Evolutionary conservation across 37 sponge, comb jelly and placozoan genomes (phyloP).

Genomic region (Agelas oroides): DNA sequence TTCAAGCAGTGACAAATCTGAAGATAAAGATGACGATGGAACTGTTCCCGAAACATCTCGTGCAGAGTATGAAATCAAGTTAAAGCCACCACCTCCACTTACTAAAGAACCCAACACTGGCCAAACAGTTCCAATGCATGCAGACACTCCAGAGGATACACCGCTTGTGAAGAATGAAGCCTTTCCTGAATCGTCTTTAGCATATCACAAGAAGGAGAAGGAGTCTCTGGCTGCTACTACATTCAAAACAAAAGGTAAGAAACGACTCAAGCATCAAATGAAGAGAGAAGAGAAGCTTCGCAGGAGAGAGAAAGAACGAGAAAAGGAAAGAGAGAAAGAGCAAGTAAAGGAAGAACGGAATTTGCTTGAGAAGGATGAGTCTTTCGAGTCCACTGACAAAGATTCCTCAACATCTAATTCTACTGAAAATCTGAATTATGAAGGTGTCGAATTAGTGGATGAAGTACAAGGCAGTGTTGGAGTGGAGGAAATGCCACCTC

Average conservation of each 20-base stretch:
- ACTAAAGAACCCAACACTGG: constrained; percentile 69
- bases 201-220: constrained; percentile 3
- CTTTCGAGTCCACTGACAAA: constrained; percentile 7
- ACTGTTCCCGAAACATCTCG: neutral
- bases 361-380: neutral
- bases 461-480: neutral
- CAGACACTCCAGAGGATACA: neutral
- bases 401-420: constrained; percentile 35
- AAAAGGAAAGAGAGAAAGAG: constrained; percentile 12
- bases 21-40: constrained; percentile 17
- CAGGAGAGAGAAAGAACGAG: constrained; percentile 46
- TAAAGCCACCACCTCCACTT: constrained; percentile 22
- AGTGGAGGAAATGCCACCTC: neutral
- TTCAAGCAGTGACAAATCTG: constrained; percentile 26
- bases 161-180: neutral
- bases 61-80: constrained; percentile 7
- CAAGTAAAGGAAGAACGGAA: constrained; percentile 4
- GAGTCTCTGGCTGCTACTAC: neutral
- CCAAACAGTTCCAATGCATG: constrained; percentile 47
- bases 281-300: constrained; percentile 67
- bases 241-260: constrained; percentile 1
- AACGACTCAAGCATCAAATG: constrained; percentile 42
- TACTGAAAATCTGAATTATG: constrained; percentile 27
- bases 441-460: neutral
- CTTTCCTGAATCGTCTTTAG: neutral